Evolutionary conservation across 2,113 vertebrate species (phyloP).

Genomic region (Heptranchias perlo): DNA sequence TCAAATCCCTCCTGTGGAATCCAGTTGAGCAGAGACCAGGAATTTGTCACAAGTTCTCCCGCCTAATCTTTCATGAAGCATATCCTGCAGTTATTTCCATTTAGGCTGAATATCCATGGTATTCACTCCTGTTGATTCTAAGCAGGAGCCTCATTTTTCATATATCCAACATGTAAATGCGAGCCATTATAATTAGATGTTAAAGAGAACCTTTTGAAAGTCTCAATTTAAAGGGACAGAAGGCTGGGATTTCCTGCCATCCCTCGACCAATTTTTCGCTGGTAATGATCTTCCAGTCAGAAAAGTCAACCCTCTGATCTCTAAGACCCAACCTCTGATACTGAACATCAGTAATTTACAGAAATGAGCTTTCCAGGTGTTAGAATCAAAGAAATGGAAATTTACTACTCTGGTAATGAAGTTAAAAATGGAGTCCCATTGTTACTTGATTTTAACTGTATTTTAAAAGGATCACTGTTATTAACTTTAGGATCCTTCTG

Average conservation of each 20-base stretch:
- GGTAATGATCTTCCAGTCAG: background rate
- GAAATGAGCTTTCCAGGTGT: background rate
- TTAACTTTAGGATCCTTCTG: background rate
- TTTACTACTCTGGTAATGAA: background rate
- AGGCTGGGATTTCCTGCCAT: background rate
- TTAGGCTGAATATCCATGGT: background rate
- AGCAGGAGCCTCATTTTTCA: background rate
- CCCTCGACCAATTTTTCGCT: background rate
- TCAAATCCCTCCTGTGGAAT: too few relatives aligned
- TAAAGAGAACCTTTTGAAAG: background rate
- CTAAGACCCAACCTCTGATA: background rate
- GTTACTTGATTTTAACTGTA: background rate
- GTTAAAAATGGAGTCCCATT: background rate
- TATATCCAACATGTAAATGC: background rate
- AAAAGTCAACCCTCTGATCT: background rate
- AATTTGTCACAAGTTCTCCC: too few relatives aligned
- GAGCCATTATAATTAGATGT: background rate
- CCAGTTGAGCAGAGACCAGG: too few relatives aligned
- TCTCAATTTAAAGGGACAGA: background rate
- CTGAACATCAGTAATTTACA: background rate
- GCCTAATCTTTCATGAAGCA: too few relatives aligned
- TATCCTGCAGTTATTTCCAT: too few relatives aligned
- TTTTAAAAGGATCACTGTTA: background rate
- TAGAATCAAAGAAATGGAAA: background rate
- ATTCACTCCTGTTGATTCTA: background rate